Percentiles rank a stretch among this genome's conserved stretches.
Conservation (phyloP, 1,140 invertebrate species). For the Habropoda laboriosa region DNA sequence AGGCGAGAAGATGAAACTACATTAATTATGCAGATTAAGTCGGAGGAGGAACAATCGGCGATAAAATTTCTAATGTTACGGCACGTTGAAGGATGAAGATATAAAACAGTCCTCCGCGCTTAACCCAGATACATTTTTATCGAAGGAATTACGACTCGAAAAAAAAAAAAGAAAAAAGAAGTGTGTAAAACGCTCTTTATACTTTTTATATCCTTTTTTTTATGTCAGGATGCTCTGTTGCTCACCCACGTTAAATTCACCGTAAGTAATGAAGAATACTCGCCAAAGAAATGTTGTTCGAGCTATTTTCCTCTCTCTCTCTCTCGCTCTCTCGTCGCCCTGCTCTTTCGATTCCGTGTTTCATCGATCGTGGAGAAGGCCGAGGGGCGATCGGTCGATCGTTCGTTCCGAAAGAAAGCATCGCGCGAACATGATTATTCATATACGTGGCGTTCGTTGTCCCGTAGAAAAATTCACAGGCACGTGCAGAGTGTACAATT, state of each 20-base stretch:
- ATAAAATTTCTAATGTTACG: slow-evolving; percentile 31
- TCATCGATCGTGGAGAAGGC: neutral
- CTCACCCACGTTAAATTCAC: slow-evolving; percentile 29
- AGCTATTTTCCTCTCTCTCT: neutral
- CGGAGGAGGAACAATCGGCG: slow-evolving; percentile 25
- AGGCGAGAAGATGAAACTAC: slow-evolving; percentile 4
- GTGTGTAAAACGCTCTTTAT: slow-evolving; percentile 15
- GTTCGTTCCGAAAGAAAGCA: no score
- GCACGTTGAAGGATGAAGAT: slow-evolving; percentile 29
- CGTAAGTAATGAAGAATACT: slow-evolving; percentile 27
- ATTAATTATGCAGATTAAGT: slow-evolving; percentile 49
- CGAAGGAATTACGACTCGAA: slow-evolving; percentile 40
- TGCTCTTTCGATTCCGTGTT: neutral
- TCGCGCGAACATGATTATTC: neutral
- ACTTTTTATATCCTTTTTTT: slow-evolving; percentile 9
- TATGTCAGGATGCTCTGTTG: slow-evolving; percentile 19
- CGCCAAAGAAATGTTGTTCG: neutral
- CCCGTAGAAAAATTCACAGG: neutral
- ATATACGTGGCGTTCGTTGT: neutral
- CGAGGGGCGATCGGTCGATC: neutral
- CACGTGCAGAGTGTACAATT: neutral
- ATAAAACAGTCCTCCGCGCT: slow-evolving; percentile 33
- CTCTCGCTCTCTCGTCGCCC: neutral
- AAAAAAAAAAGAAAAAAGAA: slow-evolving; percentile 35
- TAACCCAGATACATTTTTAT: slow-evolving; percentile 48